Conservation (phyloP, 2,888 invertebrate species). For the Rhopalosiphum nymphaeae region DNA sequence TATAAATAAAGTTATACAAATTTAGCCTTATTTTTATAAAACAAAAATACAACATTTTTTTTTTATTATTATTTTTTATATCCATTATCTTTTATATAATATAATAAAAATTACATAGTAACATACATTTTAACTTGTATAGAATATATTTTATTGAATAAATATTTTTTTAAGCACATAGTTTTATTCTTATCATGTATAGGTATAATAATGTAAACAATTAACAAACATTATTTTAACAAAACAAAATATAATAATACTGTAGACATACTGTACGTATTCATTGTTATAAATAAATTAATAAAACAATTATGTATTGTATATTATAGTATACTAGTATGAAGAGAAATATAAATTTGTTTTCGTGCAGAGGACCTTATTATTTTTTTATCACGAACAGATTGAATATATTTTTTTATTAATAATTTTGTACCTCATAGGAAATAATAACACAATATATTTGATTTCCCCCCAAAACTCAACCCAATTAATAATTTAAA, state of each 20-base stretch:
- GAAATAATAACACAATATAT: not conserved
- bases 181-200: not conserved
- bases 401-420: not conserved
- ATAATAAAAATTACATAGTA: not conserved
- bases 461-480: not conserved
- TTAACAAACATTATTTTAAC: not conserved
- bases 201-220: constrained; percentile 17
- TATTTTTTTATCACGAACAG: not conserved
- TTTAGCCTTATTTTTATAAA: constrained; percentile 37
- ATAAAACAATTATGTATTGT: not conserved
- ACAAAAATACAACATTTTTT: not conserved
- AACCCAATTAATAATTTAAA: not conserved
- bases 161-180: constrained; percentile 5
- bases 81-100: not conserved
- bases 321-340: not conserved
- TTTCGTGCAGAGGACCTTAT: not conserved
- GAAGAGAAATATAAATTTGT: not conserved
- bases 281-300: constrained; percentile 22
- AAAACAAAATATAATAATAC: not conserved
- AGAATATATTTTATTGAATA: constrained; percentile 25
- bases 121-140: constrained; percentile 12
- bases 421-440: not conserved
- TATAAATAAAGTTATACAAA: constrained; percentile 43
- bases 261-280: not conserved
- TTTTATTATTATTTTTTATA: no score